Evolutionary conservation across 2,797 vertebrate genomes (phyloP).

Genomic region (Pelodytes ibericus): DNA sequence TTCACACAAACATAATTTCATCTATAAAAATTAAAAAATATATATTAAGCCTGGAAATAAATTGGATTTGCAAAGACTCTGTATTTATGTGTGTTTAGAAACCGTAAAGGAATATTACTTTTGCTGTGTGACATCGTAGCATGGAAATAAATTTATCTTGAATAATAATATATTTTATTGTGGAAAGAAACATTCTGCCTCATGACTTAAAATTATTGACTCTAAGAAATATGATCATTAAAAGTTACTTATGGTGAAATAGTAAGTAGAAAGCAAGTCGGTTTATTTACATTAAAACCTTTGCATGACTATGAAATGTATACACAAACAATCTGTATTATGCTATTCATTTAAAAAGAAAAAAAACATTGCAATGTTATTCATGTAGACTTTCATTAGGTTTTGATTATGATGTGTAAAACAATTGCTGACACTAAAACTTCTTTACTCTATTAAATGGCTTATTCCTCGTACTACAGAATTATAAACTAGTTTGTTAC

Average conservation of each 20-base stretch:
- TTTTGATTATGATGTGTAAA: no score
- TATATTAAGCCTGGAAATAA: not conserved
- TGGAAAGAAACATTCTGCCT: no score
- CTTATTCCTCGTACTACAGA: no score
- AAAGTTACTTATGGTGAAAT: not conserved
- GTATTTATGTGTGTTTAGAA: constrained; percentile 5
- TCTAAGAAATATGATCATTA: not conserved
- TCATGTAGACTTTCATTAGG: no score
- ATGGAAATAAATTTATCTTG: not conserved
- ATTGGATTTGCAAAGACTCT: not conserved
- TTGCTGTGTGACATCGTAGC: not conserved
- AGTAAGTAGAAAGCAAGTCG: not conserved
- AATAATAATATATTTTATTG: not conserved
- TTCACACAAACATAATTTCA: constrained; percentile 16
- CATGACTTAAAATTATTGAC: not conserved
- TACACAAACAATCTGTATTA: no score
- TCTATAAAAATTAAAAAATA: constrained; percentile 13
- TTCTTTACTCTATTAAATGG: no score
- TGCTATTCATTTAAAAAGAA: no score
- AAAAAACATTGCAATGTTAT: no score
- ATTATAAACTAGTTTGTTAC: no score
- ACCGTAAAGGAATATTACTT: not conserved
- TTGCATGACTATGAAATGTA: no score
- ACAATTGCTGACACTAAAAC: no score
- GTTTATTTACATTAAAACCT: not conserved